Conservation (phyloP, 1,140 invertebrate genomes). For the Eulimnadia texana region DNA sequence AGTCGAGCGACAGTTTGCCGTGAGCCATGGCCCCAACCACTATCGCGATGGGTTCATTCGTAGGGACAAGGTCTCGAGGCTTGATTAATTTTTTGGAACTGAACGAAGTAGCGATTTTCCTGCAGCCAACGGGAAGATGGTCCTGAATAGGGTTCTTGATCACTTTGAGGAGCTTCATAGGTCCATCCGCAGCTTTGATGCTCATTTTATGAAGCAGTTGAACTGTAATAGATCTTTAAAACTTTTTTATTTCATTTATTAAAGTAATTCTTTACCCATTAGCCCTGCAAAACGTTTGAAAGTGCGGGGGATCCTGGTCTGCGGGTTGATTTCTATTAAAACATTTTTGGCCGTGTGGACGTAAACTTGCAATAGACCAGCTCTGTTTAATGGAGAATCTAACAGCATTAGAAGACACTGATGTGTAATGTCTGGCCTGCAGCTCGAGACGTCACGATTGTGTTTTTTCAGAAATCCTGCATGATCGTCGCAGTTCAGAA, state of each 20-base stretch:
- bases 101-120: conserved; percentile 82
- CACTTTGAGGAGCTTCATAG: conserved; percentile 85
- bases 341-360: conserved; percentile 93
- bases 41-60: conserved; percentile 70
- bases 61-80: conserved; percentile 63
- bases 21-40: conserved; percentile 95
- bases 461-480: conserved; percentile 64
- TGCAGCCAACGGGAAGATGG: conserved; percentile 89
- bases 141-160: conserved; percentile 93
- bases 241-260: too few relatives aligned
- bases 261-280: conserved; percentile 60
- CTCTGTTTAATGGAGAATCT: conserved; percentile 87
- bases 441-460: conserved; percentile 64
- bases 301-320: conserved; percentile 93
- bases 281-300: conserved; percentile 96
- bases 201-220: conserved; percentile 90
- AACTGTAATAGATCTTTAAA: conserved; percentile 51
- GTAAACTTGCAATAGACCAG: conserved; percentile 69
- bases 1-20: conserved; percentile 80
- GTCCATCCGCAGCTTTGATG: conserved; percentile 73
- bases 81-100: conserved; percentile 60
- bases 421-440: conserved; percentile 86
- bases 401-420: conserved; percentile 91
- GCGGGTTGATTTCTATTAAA: conserved; percentile 94
- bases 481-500: conserved; percentile 91